A percentile compares a stretch with the other conserved stretches of the same genome.
phyloP scores from a whole-genome alignment of 2,113 vertebrate species.

The Taurulus bubalis region DNA sequence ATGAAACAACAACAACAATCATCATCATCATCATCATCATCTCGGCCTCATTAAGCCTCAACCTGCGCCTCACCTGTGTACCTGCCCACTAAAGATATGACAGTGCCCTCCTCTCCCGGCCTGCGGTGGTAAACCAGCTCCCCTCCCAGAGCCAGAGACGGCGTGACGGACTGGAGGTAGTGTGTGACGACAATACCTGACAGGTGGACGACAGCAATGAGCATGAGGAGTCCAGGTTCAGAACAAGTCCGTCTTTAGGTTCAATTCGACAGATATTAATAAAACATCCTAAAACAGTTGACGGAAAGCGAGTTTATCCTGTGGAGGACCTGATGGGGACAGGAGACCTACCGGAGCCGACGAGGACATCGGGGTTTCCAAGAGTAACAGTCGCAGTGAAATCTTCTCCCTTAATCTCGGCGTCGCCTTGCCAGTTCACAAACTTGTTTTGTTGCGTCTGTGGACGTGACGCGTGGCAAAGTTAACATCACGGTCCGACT shows the following conservation, averaged over 20 bases:
- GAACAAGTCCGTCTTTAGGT: background rate
- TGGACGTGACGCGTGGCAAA: background rate
- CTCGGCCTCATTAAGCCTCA: background rate
- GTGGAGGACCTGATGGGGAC: background rate
- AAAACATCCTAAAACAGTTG: background rate
- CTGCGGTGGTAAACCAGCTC: conserved; percentile 90
- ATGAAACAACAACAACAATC: background rate
- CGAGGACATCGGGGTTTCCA: conserved; percentile 89
- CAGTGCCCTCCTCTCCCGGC: conserved; percentile 88
- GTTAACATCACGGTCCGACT: background rate
- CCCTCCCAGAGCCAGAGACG: conserved; percentile 87
- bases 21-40: no score
- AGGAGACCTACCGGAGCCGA: conserved; percentile 85
- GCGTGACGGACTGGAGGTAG: conserved; percentile 90
- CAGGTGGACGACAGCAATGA: background rate
- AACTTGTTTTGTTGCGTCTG: conserved; percentile 93
- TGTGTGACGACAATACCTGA: conserved; percentile 89
- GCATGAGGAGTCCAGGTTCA: background rate
- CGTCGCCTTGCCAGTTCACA: conserved; percentile 91
- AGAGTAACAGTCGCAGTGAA: conserved; percentile 88
- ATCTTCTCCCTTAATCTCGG: conserved; percentile 88
- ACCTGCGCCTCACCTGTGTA: conserved; percentile 81
- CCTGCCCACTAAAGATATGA: conserved; percentile 88
- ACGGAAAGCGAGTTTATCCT: background rate
- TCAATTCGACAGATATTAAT: background rate